A percentile compares a stretch with the other conserved stretches of the same genome.
Conservation (phyloP, 1,140 invertebrate species). For the Octopus sinensis region DNA sequence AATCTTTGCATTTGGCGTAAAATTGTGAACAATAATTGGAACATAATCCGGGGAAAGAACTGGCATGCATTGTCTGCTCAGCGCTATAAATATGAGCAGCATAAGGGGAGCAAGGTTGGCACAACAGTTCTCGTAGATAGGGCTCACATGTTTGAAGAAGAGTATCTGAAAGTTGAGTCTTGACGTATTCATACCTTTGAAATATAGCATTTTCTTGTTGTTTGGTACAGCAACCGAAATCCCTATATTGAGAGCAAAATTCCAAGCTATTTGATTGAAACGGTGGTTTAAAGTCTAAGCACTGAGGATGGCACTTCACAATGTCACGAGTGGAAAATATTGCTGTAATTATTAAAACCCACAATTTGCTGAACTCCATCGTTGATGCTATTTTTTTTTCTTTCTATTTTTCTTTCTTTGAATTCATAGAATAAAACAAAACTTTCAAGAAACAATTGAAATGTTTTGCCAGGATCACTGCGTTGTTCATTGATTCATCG, state of each 20-base stretch:
- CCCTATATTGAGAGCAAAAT: slow-evolving; percentile 46
- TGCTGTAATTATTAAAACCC: too few relatives aligned
- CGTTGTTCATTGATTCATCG: too few relatives aligned
- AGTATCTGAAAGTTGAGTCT: background rate
- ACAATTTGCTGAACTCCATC: too few relatives aligned
- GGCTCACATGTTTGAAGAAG: background rate
- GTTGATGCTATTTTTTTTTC: too few relatives aligned
- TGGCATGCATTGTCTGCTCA: slow-evolving; percentile 31
- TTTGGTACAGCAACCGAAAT: slow-evolving; percentile 47
- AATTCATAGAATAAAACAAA: too few relatives aligned
- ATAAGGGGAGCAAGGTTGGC: slow-evolving; percentile 49
- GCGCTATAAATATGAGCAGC: slow-evolving; percentile 48
- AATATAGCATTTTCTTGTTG: slow-evolving; percentile 28
- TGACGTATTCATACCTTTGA: slow-evolving; percentile 24
- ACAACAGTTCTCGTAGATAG: slow-evolving; percentile 32
- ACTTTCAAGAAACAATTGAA: too few relatives aligned
- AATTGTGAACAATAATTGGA: slow-evolving; percentile 37
- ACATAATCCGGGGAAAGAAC: slow-evolving; percentile 44
- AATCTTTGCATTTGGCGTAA: slow-evolving; percentile 31
- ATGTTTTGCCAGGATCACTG: too few relatives aligned
- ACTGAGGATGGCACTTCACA: slow-evolving; percentile 44
- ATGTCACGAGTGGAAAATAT: too few relatives aligned
- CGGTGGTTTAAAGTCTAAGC: slow-evolving; percentile 49
- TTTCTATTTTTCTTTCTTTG: too few relatives aligned
- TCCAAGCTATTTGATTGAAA: slow-evolving; percentile 34